These are phyloP conservation scores for Manis javanica DNA, from an alignment of 2,797 vertebrate genomes.

Conservation along the genomic window DNA sequence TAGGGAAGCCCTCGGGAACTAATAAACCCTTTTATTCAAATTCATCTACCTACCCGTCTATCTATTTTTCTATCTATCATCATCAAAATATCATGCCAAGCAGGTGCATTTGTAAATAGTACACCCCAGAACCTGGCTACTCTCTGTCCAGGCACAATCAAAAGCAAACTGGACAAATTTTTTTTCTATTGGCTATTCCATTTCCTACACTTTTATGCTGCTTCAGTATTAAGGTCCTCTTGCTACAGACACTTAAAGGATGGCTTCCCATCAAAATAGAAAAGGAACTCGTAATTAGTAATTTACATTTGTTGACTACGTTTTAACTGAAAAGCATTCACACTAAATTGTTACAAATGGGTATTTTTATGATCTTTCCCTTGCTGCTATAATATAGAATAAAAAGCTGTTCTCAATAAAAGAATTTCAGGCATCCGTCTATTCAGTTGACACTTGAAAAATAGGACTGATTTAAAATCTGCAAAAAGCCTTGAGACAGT, in stretches of 20 bases:
- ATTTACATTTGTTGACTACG: constrained; percentile 75
- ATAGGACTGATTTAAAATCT: constrained; percentile 52
- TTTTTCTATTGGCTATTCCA: not conserved
- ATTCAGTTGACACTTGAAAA: constrained; percentile 18
- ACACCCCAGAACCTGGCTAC: not conserved
- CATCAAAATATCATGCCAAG: not conserved
- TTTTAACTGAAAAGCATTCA: constrained; percentile 75
- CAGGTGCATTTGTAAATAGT: not conserved
- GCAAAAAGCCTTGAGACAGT: constrained; percentile 51
- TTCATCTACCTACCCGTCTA: not conserved
- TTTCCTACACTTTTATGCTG: not conserved
- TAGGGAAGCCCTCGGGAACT: not conserved
- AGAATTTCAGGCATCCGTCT: constrained; percentile 54
- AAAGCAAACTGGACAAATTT: constrained; percentile 20
- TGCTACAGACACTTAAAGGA: constrained; percentile 36
- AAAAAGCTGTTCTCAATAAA: constrained; percentile 59
- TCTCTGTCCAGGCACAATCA: not conserved
- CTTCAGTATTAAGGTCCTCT: not conserved
- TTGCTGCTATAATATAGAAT: constrained; percentile 67
- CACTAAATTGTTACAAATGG: constrained; percentile 68
- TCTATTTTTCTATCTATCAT: not conserved
- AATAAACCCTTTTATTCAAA: not conserved
- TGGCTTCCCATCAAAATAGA: constrained; percentile 64
- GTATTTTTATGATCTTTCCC: constrained; percentile 73
- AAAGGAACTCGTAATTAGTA: constrained; percentile 66